These are phyloP conservation scores for Stictocephala bisonia DNA, from an alignment of 2,888 invertebrate species.

Conservation along the genomic window DNA sequence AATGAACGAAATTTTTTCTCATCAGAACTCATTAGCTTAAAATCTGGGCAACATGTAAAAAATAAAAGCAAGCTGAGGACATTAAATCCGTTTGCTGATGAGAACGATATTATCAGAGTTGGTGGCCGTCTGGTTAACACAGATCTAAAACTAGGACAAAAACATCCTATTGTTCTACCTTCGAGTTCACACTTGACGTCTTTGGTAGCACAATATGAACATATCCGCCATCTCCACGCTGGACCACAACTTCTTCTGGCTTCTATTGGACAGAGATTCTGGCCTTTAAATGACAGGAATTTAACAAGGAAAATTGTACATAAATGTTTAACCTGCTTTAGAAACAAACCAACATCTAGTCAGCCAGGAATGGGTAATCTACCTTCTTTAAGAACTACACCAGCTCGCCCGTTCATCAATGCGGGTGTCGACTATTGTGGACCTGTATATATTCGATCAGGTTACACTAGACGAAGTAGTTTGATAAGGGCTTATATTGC, in stretches of 20 bases:
- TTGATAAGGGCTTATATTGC: slow-evolving; percentile 53
- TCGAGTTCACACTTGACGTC: too few relatives aligned
- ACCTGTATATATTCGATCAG: slow-evolving; percentile 47
- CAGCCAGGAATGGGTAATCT: slow-evolving; percentile 28
- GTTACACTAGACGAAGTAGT: neutral
- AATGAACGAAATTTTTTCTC: too few relatives aligned
- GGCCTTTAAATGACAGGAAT: slow-evolving; percentile 54
- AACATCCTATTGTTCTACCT: too few relatives aligned
- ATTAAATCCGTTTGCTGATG: too few relatives aligned
- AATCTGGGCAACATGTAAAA: too few relatives aligned
- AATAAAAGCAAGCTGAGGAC: too few relatives aligned
- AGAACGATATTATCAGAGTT: too few relatives aligned
- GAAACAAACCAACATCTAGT: neutral
- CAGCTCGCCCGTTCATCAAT: slow-evolving; percentile 46
- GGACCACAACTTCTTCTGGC: slow-evolving; percentile 54
- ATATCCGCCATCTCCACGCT: slow-evolving; percentile 50
- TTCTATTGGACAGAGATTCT: slow-evolving; percentile 52
- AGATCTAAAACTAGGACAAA: too few relatives aligned
- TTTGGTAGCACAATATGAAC: too few relatives aligned
- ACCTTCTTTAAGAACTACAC: slow-evolving; percentile 48
- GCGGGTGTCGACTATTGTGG: slow-evolving; percentile 56
- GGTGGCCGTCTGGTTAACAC: too few relatives aligned
- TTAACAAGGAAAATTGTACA: slow-evolving; percentile 49
- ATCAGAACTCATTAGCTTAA: too few relatives aligned
- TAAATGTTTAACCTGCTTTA: slow-evolving; percentile 46